These are phyloP conservation scores for Uloborus diversus DNA, from an alignment of 1,140 invertebrate species.

Conservation along the genomic window DNA sequence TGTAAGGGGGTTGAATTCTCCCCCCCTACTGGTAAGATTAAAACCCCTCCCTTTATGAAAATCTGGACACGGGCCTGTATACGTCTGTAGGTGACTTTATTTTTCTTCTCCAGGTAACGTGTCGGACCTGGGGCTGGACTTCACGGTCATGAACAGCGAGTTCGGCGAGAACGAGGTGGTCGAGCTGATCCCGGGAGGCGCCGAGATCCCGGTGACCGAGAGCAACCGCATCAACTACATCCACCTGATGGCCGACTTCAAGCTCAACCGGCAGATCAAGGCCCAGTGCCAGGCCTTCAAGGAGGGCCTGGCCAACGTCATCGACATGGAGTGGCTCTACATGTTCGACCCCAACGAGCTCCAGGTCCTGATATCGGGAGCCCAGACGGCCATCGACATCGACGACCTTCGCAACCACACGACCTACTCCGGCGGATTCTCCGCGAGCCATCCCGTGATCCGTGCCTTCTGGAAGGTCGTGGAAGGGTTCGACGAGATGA, in stretches of 20 bases:
- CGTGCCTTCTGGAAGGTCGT: constrained; percentile 87
- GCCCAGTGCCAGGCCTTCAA: constrained; percentile 86
- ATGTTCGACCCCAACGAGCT: constrained; percentile 96
- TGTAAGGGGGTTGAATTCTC: no score
- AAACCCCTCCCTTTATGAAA: no score
- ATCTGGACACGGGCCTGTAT: no score
- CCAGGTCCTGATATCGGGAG: constrained; percentile 93
- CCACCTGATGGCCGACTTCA: constrained; percentile 94
- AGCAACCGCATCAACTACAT: constrained; percentile 96
- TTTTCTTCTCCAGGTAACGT: no score
- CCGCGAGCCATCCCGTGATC: constrained; percentile 75
- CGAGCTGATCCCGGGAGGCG: constrained; percentile 89
- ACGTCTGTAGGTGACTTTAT: no score
- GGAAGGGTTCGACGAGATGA: constrained; percentile 81
- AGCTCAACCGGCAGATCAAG: constrained; percentile 74
- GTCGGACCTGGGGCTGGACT: constrained; percentile 78
- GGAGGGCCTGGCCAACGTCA: constrained; percentile 85
- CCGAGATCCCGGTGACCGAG: constrained; percentile 87
- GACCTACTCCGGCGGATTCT: constrained; percentile 85
- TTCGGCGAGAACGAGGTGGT: constrained; percentile 84
- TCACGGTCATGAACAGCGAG: constrained; percentile 88
- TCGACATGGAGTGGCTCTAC: constrained; percentile 89
- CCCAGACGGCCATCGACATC: constrained; percentile 90
- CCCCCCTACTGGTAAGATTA: no score
- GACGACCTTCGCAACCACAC: constrained; percentile 86